Base-by-base conservation (phyloP, 2,797 vertebrate species). In the Enteromius afrohamiltoni region DNA sequence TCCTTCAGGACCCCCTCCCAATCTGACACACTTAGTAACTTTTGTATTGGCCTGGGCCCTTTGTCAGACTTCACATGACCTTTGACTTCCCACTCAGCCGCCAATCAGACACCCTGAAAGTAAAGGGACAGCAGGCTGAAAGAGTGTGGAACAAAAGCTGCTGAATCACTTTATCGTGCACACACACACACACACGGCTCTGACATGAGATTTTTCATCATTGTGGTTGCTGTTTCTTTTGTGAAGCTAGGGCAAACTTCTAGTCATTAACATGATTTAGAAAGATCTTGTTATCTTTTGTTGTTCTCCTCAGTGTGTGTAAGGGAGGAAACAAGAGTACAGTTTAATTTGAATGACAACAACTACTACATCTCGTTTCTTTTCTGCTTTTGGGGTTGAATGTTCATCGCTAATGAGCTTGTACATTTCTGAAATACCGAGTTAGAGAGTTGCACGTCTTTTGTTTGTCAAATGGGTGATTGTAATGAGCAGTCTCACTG, bases 21-120 rank as follows among this genome's bases (percentile, higher is more conserved):
- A 81, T 69, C 81, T 80, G 83, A 85, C 90, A 89, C 89, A 92
- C 88, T 86, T 91, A 82, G 89, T 93, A 91, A 92, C 92, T 93
- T 93, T 92, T 90, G 88, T 88, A 85, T 76, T 82, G 87, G 82
- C 83, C 86, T 82, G 80, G 82, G 69, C 84, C 85, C 89, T 92
- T 94, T 94, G 91, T 94, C 58, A 85, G 83, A 73, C 80, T 87
- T 82, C 74, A 82, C 86, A 79, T 93, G 92, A 94, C 93, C 94
- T 87, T 82, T 93, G 91, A 94, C 92, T 94, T 83, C 55, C 82
- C 6, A 68, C 86, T 85, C 89, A 88, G 86, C 89, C 87, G 86
- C 91, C 90, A 91, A 88, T 88, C 87, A 86, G 83, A 85, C 78
- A 84, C 83, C 68, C 82, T 31, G 80, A 70, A 65, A 85, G 71